A percentile compares a stretch with the other conserved stretches of the same genome.
phyloP scores from a whole-genome alignment of 53 echinoderm and acorn worm species.

The Paracentrotus lividus region DNA sequence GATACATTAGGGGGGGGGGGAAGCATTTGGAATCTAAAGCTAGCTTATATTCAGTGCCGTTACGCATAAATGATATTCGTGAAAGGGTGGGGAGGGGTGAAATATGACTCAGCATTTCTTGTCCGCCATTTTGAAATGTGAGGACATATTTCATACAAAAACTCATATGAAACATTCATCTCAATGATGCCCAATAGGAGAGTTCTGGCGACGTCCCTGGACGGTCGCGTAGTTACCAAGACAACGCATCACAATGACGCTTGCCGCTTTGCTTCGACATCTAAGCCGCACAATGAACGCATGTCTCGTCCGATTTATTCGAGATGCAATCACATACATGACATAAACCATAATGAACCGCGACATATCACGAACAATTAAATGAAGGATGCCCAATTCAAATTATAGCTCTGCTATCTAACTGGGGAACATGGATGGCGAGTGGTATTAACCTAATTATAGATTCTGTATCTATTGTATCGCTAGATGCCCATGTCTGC shows the following conservation, averaged over 20 bases:
- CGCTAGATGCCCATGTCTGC: neutral
- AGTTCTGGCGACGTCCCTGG: neutral
- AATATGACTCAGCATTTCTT: neutral
- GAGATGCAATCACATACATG: neutral
- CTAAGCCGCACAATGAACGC: neutral
- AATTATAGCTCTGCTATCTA: neutral
- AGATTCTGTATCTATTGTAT: neutral
- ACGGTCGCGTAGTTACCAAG: neutral
- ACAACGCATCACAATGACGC: neutral
- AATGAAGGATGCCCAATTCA: neutral
- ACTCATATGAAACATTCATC: neutral
- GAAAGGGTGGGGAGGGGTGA: neutral
- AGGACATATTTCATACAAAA: neutral
- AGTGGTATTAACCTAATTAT: neutral
- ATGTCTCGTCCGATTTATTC: neutral
- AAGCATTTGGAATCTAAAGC: neutral
- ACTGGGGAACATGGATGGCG: neutral
- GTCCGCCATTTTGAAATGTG: neutral
- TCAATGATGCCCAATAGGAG: neutral
- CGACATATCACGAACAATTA: slow-evolving; percentile 11
- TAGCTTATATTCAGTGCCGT: too few species aligned
- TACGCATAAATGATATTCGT: neutral
- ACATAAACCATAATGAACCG: slow-evolving; percentile 16
- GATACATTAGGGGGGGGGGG: too few species aligned
- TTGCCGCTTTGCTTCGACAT: neutral